A percentile compares a stretch with the other conserved stretches of the same genome.
These are phyloP conservation scores for Keiferia lycopersicella DNA, from an alignment of 2,888 invertebrate genomes.

Conservation along the genomic window DNA sequence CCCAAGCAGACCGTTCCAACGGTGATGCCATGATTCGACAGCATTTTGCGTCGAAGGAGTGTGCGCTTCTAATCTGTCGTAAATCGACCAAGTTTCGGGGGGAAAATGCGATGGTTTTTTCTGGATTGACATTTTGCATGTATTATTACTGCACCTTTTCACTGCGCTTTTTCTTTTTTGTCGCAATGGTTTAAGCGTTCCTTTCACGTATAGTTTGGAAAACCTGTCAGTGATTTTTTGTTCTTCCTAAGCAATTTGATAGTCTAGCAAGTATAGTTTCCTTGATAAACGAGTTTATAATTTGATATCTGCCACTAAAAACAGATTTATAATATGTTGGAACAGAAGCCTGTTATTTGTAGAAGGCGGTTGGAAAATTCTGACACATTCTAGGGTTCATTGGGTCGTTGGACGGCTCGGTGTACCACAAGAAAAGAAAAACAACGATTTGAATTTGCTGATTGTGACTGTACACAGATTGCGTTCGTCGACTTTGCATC, in stretches of 20 bases:
- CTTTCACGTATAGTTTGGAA: conserved; percentile 18
- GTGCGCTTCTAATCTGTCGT: conserved; percentile 21
- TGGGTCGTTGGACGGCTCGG: no score
- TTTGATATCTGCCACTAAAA: no score
- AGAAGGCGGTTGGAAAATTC: no score
- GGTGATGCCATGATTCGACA: conserved; percentile 30
- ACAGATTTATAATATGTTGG: no score
- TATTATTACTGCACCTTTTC: neutral
- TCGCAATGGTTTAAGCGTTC: neutral
- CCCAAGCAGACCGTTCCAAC: conserved; percentile 28
- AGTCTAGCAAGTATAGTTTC: no score
- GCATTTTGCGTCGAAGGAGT: conserved; percentile 27
- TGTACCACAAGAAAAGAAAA: no score
- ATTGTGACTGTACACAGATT: no score
- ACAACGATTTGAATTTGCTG: no score
- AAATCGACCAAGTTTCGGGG: conserved; percentile 21
- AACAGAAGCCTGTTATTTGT: no score
- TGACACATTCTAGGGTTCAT: no score
- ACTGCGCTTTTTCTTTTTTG: neutral
- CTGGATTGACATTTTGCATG: conserved; percentile 5
- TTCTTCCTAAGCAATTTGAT: conserved; percentile 1
- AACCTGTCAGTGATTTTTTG: conserved; percentile 25
- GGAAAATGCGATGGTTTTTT: conserved; percentile 22
- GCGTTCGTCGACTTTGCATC: no score
- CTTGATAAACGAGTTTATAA: no score